phyloP scores from a whole-genome alignment of 2,113 vertebrate genomes.

The Budorcas taxicolor region DNA sequence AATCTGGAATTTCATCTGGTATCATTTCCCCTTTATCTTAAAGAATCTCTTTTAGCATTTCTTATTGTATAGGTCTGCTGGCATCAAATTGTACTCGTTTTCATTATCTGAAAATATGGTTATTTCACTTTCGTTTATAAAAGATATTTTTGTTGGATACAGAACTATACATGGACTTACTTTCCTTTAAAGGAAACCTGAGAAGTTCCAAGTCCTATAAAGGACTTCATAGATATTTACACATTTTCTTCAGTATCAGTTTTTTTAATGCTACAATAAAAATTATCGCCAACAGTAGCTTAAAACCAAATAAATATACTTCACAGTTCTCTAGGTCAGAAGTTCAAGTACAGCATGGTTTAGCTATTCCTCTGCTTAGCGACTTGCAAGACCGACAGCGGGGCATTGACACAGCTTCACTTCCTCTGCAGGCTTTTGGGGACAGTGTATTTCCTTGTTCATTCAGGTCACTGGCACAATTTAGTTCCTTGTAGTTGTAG shows the following conservation, averaged over 20 bases:
- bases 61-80: background rate
- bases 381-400: background rate
- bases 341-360: background rate
- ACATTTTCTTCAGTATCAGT: background rate
- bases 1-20: background rate
- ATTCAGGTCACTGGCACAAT: background rate
- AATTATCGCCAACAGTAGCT: background rate
- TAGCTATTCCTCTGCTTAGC: background rate
- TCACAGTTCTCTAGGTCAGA: background rate
- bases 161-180: background rate
- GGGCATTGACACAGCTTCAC: background rate
- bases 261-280: background rate
- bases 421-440: background rate
- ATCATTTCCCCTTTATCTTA: background rate
- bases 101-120: background rate
- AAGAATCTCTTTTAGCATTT: background rate
- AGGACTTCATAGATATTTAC: background rate
- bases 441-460: background rate
- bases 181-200: background rate
- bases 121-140: constrained; percentile 10
- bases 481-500: background rate
- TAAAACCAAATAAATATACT: background rate
- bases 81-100: background rate
- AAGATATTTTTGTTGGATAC: background rate
- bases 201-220: background rate